Conservation (phyloP, 1,140 invertebrate species). For the Cherax destructor region DNA sequence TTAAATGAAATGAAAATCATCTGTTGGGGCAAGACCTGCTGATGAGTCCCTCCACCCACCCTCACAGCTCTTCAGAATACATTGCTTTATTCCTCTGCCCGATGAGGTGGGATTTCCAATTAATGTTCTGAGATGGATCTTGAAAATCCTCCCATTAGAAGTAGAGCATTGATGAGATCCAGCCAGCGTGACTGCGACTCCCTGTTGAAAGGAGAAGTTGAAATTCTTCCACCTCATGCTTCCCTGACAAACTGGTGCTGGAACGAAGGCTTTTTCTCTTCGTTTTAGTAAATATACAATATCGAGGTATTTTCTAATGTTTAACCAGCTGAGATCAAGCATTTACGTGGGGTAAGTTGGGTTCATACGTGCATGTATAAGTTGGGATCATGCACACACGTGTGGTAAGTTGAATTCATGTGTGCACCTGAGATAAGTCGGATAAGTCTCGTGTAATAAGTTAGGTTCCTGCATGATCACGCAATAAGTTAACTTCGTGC, state of each 20-base stretch:
- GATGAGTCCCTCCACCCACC: not conserved
- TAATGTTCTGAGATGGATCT: not conserved
- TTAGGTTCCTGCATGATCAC: too few relatives aligned
- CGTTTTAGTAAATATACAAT: not conserved
- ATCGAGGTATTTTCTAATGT: not conserved
- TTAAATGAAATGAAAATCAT: too few relatives aligned
- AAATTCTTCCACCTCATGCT: not conserved
- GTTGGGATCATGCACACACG: too few relatives aligned
- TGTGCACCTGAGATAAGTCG: too few relatives aligned
- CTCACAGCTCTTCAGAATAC: too few relatives aligned
- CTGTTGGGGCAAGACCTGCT: too few relatives aligned
- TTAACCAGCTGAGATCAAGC: not conserved
- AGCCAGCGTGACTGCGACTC: not conserved
- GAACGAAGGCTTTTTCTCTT: not conserved
- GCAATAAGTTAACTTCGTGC: too few relatives aligned
- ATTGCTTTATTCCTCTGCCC: not conserved
- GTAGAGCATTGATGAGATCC: not conserved
- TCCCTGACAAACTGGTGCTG: not conserved
- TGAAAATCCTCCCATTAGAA: constrained; percentile 14
- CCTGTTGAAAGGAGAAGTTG: not conserved
- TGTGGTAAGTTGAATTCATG: too few relatives aligned
- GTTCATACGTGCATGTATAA: not conserved
- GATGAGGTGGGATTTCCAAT: not conserved
- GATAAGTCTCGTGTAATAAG: too few relatives aligned
- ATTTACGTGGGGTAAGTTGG: not conserved